Conservation (phyloP, 2,113 vertebrate genomes). For the Desmodus rotundus region DNA sequence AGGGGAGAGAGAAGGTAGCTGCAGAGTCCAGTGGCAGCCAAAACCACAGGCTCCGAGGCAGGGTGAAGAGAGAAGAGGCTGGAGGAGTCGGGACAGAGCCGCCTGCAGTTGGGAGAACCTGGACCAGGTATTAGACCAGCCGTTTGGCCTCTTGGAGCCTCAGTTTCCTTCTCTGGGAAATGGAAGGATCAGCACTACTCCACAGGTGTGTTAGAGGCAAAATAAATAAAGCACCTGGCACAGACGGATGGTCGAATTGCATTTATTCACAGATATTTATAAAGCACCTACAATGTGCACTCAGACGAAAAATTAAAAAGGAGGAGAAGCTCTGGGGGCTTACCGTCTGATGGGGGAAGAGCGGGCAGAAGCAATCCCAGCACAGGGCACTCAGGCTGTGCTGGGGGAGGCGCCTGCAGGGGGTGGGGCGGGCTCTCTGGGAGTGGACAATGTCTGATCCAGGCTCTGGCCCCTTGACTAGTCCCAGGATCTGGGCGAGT, state of each 20-base stretch:
- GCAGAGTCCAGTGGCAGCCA: not conserved
- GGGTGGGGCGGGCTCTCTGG: not conserved
- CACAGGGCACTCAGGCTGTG: rapidly evolving
- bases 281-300: not conserved
- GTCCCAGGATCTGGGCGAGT: not conserved
- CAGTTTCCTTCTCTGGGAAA: not conserved
- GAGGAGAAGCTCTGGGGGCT: not conserved
- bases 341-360: not conserved
- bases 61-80: not conserved
- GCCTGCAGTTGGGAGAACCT: too few relatives aligned
- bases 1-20: not conserved
- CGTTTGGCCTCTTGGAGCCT: not conserved
- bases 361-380: not conserved
- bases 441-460: too few relatives aligned
- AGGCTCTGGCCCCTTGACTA: not conserved
- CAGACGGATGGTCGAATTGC: not conserved
- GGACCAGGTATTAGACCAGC: not conserved
- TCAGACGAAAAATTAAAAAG: not conserved
- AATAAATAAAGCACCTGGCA: not conserved
- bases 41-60: not conserved
- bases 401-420: too few relatives aligned
- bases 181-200: not conserved
- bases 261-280: not conserved
- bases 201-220: not conserved
- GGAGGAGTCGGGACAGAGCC: not conserved